Evolutionary conservation across 2,113 vertebrate species (phyloP).

Genomic region (Grus americana): DNA sequence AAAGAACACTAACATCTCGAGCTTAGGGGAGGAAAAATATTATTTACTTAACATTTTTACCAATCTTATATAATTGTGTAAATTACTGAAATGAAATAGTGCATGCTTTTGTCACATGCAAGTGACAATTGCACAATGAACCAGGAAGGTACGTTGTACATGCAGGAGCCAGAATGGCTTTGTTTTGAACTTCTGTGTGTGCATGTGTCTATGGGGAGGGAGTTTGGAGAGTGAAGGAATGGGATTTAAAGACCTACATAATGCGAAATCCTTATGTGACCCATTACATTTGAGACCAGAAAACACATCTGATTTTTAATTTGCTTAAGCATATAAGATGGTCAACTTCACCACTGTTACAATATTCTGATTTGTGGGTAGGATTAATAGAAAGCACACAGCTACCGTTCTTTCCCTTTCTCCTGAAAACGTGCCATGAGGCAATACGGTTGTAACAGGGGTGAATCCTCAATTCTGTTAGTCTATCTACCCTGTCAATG

Average conservation of each 20-base stretch:
- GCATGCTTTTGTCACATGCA: constrained; percentile 16
- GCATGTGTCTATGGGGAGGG: neutral
- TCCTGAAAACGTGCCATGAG: constrained; percentile 53
- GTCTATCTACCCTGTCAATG: constrained; percentile 56
- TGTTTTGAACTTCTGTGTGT: neutral
- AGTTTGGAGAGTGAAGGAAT: neutral
- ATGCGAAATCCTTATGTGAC: constrained; percentile 41
- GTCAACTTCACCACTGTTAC: constrained; percentile 59
- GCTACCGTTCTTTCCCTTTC: constrained; percentile 48
- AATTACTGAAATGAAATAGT: constrained; percentile 39
- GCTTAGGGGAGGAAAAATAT: neutral
- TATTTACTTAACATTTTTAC: constrained; percentile 41
- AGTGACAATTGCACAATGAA: constrained; percentile 30
- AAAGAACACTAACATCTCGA: constrained; percentile 31
- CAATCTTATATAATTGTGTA: constrained; percentile 28
- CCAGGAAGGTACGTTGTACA: constrained; percentile 9
- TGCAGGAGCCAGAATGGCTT: neutral
- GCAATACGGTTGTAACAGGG: constrained; percentile 61
- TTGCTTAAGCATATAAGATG: constrained; percentile 69
- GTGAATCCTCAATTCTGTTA: constrained; percentile 67
- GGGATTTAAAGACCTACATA: neutral
- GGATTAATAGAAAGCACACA: constrained; percentile 52
- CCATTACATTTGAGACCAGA: constrained; percentile 49
- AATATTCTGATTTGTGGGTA: constrained; percentile 60
- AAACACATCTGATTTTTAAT: constrained; percentile 69